phyloP scores from a whole-genome alignment of 2,888 invertebrate genomes.

The Ryuthela nishihirai region DNA sequence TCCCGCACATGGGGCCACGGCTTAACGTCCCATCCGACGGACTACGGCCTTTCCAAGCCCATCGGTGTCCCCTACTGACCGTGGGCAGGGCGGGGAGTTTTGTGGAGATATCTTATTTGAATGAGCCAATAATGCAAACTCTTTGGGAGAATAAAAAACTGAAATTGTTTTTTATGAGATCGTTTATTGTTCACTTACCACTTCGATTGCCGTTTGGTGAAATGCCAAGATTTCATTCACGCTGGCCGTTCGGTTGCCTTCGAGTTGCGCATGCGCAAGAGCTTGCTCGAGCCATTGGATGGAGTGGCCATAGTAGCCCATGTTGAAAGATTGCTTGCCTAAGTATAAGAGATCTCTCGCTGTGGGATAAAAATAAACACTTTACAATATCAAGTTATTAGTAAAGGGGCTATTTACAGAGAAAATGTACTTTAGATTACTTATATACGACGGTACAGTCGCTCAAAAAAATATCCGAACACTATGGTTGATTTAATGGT shows the following conservation, averaged over 20 bases:
- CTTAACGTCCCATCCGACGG: no score
- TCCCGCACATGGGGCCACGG: no score
- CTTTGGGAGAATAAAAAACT: no score
- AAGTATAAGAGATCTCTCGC: constrained; percentile 50
- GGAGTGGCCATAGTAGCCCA: constrained; percentile 48
- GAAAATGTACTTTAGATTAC: not conserved
- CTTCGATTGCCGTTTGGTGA: constrained; percentile 46
- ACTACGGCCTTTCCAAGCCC: no score
- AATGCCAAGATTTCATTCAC: constrained; percentile 47
- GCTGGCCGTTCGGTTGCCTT: constrained; percentile 46
- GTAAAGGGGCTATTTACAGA: not conserved
- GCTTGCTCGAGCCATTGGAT: constrained; percentile 50
- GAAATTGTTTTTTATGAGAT: no score
- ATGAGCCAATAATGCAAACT: no score
- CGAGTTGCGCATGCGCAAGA: constrained; percentile 43
- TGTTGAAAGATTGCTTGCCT: constrained; percentile 49
- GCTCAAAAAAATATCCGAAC: no score
- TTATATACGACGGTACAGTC: no score
- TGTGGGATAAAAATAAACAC: constrained; percentile 4
- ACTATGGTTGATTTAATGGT: no score
- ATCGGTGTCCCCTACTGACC: no score
- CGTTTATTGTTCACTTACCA: constrained; percentile 44
- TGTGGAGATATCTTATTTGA: no score
- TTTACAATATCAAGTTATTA: not conserved
- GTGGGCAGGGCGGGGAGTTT: no score